Percentiles rank a stretch among this genome's conserved stretches.
These are phyloP conservation scores for Vireo griseus DNA, from an alignment of 2,797 vertebrate species.

Conservation along the genomic window DNA sequence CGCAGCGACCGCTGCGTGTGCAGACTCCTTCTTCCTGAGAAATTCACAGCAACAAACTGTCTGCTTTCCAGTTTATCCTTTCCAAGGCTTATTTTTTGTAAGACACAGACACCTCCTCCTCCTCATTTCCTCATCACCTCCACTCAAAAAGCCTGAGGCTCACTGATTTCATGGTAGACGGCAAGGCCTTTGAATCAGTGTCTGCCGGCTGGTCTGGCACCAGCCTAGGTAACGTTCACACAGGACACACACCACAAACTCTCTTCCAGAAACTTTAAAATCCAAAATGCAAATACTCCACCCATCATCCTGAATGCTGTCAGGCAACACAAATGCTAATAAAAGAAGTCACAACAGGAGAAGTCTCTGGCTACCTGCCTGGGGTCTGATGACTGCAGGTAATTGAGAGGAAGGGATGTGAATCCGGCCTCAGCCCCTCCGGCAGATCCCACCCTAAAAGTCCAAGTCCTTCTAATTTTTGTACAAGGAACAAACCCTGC, in stretches of 20 bases:
- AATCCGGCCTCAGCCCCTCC: neutral
- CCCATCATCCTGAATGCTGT: neutral
- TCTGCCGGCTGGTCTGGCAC: slow-evolving; percentile 13
- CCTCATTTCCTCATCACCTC: neutral
- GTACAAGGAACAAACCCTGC: neutral
- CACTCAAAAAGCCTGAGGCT: neutral
- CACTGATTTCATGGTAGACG: neutral
- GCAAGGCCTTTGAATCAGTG: neutral
- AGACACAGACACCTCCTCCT: neutral
- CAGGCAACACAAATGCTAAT: neutral
- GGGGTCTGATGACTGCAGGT: too few relatives aligned
- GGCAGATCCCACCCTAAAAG: neutral
- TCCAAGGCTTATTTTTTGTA: neutral
- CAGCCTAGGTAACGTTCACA: neutral
- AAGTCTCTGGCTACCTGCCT: neutral
- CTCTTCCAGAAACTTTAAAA: neutral
- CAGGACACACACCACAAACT: neutral
- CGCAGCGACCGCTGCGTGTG: neutral
- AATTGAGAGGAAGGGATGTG: neutral
- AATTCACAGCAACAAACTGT: neutral
- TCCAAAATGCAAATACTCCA: neutral
- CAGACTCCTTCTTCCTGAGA: neutral
- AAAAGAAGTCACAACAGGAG: neutral
- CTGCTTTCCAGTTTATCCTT: neutral
- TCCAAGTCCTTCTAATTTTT: neutral